phyloP scores from a whole-genome alignment of 2,888 invertebrate species.

The Carabus problematicus region DNA sequence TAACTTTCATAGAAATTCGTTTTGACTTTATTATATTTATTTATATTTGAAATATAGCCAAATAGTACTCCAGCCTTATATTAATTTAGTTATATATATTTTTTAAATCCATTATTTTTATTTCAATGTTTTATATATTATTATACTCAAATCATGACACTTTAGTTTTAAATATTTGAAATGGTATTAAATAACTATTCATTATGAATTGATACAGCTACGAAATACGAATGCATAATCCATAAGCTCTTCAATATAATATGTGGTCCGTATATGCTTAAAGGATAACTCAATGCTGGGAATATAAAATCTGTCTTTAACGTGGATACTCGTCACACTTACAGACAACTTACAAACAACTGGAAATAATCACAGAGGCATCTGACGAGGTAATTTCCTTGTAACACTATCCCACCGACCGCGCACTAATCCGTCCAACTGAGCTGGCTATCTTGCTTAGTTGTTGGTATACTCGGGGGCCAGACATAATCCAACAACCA shows the following conservation, averaged over 20 bases:
- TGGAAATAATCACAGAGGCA: conserved; percentile 18
- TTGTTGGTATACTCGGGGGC: too few relatives aligned
- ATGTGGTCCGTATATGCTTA: too few relatives aligned
- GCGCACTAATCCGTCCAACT: conserved; percentile 3
- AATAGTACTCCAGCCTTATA: too few relatives aligned
- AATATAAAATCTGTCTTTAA: not conserved
- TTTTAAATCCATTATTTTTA: too few relatives aligned
- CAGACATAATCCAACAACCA: conserved; percentile 8
- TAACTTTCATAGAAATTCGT: too few relatives aligned
- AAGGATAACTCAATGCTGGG: not conserved
- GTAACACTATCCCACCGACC: conserved; percentile 7
- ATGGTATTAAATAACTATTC: not conserved
- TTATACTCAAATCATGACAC: too few relatives aligned
- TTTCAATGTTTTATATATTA: too few relatives aligned
- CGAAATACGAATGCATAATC: not conserved
- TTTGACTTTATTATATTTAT: too few relatives aligned
- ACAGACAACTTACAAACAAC: conserved; percentile 14
- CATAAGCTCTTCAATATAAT: too few relatives aligned
- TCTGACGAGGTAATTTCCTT: conserved; percentile 19
- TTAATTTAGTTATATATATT: too few relatives aligned
- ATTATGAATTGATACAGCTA: not conserved
- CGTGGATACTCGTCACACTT: not conserved
- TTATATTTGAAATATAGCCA: too few relatives aligned
- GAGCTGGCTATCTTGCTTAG: not conserved
- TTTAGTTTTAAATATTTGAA: too few relatives aligned